Conservation (phyloP, 2,113 vertebrate species). For the Callithrix jacchus region DNA sequence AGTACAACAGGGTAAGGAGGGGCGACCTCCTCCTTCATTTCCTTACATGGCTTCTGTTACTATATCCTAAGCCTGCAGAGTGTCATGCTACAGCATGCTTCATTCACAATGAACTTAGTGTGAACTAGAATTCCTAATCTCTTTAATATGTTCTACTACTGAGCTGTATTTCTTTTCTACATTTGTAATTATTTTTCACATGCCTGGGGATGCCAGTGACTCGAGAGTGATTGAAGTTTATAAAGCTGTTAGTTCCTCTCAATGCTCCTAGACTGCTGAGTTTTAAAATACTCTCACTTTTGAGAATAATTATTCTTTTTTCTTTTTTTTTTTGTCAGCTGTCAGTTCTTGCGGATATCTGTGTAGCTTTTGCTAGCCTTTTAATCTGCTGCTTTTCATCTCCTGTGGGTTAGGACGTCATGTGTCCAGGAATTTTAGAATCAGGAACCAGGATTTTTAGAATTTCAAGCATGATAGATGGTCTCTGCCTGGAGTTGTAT, state of each 20-base stretch:
- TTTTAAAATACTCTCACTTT: neutral
- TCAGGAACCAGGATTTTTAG: neutral
- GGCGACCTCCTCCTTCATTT: too few relatives aligned
- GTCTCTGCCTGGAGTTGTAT: neutral
- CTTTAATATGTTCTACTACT: slow-evolving; percentile 32
- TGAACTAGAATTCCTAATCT: slow-evolving; percentile 64
- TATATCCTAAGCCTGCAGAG: neutral
- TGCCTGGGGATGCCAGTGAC: neutral
- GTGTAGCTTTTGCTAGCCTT: neutral
- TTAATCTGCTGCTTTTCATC: neutral
- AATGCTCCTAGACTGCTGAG: neutral
- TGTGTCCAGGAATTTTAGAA: neutral
- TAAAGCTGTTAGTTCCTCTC: neutral
- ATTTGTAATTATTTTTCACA: neutral
- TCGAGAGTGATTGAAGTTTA: neutral
- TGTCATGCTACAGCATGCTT: neutral
- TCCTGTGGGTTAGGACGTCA: neutral
- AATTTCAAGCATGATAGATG: neutral
- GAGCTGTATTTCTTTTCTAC: slow-evolving; percentile 33
- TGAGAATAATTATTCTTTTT: neutral
- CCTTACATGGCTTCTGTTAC: neutral
- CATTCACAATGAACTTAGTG: slow-evolving; percentile 8
- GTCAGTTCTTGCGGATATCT: neutral
- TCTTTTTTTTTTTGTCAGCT: neutral
- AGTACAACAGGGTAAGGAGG: neutral